phyloP scores from a whole-genome alignment of 2,113 vertebrate genomes.

The Tichodroma muraria region DNA sequence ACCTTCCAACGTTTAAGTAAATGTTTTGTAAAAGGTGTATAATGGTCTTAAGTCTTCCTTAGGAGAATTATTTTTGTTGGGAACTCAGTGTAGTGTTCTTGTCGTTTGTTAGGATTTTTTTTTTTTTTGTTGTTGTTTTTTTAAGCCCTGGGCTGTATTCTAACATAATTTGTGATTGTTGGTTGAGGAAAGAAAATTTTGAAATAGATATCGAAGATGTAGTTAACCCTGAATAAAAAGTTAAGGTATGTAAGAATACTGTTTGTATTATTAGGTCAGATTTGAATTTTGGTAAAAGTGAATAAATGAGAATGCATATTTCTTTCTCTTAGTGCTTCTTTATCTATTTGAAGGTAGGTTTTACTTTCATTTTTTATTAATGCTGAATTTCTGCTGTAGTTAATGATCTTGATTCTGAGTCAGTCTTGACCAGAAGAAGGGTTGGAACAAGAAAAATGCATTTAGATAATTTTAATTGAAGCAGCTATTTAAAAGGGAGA shows the following conservation, averaged over 20 bases:
- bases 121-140: background rate
- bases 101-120: background rate
- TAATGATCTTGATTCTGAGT: background rate
- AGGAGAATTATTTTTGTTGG: slow-evolving; percentile 8
- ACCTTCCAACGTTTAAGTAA: background rate
- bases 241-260: slow-evolving; percentile 1
- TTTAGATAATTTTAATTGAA: background rate
- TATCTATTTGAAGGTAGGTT: background rate
- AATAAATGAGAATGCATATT: background rate
- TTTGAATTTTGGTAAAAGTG: slow-evolving; percentile 13
- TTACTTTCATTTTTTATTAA: background rate
- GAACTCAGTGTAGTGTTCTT: background rate
- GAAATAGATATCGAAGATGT: slow-evolving; percentile 16
- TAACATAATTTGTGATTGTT: slow-evolving; percentile 26
- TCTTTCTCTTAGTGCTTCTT: background rate
- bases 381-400: background rate
- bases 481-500: background rate
- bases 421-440: background rate
- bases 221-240: slow-evolving; percentile 41
- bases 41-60: background rate
- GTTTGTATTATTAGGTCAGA: background rate
- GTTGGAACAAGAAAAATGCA: background rate
- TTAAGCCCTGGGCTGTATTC: background rate
- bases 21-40: background rate
- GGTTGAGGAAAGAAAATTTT: slow-evolving; percentile 6